phyloP scores from a whole-genome alignment of 2,888 invertebrate genomes.

The Onthophagus sagittarius region DNA sequence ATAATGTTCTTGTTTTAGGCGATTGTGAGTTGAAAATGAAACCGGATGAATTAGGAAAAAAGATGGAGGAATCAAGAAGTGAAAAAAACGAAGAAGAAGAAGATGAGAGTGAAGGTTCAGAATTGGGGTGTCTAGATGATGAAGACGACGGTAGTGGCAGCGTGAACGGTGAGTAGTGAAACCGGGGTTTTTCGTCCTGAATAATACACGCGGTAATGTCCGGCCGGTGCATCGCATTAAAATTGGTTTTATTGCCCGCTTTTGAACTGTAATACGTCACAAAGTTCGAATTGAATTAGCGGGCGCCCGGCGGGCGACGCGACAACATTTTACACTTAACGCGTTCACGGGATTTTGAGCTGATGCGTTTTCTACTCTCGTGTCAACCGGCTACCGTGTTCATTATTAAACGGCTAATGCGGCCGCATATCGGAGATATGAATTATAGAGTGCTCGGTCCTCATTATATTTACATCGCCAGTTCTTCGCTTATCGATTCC shows the following conservation, averaged over 20 bases:
- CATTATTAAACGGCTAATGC: conserved; percentile 28
- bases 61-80: conserved; percentile 20
- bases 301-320: conserved; percentile 36
- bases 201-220: conserved; percentile 2
- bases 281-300: conserved; percentile 43
- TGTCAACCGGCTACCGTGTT: conserved; percentile 23
- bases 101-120: conserved; percentile 18
- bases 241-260: conserved; percentile 9
- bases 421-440: conserved; percentile 8
- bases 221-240: background rate
- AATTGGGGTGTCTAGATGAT: conserved; percentile 22
- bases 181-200: background rate
- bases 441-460: conserved; percentile 2
- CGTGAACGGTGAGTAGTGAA: conserved; percentile 27
- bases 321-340: conserved; percentile 45
- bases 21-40: conserved; percentile 17
- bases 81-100: conserved; percentile 25
- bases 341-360: conserved; percentile 41
- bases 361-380: conserved; percentile 30
- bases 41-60: conserved; percentile 8
- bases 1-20: conserved; percentile 18
- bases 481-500: background rate
- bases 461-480: background rate
- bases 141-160: conserved; percentile 31
- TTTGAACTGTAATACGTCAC: conserved; percentile 40